phyloP scores from a whole-genome alignment of 2,888 invertebrate genomes.

The Drosophila subsilvestris region DNA sequence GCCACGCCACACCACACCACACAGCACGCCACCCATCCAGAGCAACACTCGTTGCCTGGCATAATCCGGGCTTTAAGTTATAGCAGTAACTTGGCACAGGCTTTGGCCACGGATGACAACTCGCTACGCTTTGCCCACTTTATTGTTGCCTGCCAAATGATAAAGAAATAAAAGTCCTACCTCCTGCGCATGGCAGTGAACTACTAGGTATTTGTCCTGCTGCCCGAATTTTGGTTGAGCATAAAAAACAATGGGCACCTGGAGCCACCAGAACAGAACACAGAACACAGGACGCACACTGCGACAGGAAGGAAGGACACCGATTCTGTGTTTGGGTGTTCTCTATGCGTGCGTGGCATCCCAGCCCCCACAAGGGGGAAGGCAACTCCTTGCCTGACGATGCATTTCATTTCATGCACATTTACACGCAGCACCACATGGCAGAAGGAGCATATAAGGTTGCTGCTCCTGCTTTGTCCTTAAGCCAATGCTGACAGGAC shows the following conservation, averaged over 20 bases:
- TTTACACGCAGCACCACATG: constrained; percentile 42
- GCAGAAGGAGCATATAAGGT: constrained; percentile 2
- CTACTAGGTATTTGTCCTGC: not conserved
- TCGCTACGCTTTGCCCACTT: constrained; percentile 11
- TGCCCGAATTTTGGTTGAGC: not conserved
- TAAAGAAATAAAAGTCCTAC: constrained; percentile 15
- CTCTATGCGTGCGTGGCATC: constrained; percentile 61
- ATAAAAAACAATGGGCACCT: constrained; percentile 37
- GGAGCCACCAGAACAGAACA: constrained; percentile 28
- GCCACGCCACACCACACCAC: constrained; percentile 8
- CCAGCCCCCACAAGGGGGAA: constrained; percentile 47
- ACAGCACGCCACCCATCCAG: constrained; percentile 41
- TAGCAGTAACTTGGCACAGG: constrained; percentile 57
- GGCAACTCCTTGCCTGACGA: constrained; percentile 19
- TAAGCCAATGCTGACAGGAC: constrained; percentile 63
- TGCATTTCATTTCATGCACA: constrained; percentile 62
- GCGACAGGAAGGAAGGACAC: constrained; percentile 31
- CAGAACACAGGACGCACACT: constrained; percentile 30
- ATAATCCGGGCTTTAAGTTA: constrained; percentile 65
- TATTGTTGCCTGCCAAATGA: constrained; percentile 16
- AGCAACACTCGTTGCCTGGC: constrained; percentile 42
- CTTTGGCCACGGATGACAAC: constrained; percentile 52
- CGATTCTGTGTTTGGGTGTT: constrained; percentile 40
- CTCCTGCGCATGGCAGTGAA: not conserved
- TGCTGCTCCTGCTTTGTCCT: constrained; percentile 54